Evolutionary conservation across 2,113 vertebrate genomes (phyloP).

Genomic region (Mobula hypostoma): DNA sequence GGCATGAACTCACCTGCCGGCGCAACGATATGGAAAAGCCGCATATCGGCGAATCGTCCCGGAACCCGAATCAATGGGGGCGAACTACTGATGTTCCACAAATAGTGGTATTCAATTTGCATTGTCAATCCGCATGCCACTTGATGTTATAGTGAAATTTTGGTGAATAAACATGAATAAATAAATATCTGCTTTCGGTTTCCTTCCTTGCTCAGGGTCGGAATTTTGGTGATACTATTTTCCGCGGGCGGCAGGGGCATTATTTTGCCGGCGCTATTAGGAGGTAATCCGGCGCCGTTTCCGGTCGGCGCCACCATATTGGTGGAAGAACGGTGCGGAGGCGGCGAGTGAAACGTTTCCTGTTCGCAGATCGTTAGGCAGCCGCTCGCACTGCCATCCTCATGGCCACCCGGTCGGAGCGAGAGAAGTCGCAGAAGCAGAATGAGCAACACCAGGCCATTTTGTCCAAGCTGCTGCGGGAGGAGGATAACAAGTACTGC

Average conservation of each 20-base stretch:
- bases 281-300: background rate
- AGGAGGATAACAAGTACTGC: constrained; percentile 90
- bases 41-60: background rate
- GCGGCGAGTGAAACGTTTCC: background rate
- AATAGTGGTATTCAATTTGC: too few relatives aligned
- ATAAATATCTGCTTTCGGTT: background rate
- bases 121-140: background rate
- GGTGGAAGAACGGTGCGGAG: background rate
- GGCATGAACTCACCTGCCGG: background rate
- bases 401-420: constrained; percentile 87
- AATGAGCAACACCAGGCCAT: constrained; percentile 93
- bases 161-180: background rate
- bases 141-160: background rate
- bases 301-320: constrained; percentile 13
- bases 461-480: constrained; percentile 78
- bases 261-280: background rate
- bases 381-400: constrained; percentile 23
- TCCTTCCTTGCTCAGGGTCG: background rate
- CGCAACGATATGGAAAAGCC: background rate
- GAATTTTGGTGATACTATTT: background rate
- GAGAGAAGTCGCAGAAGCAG: constrained; percentile 90
- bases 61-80: background rate
- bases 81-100: background rate
- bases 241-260: background rate
- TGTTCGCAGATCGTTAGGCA: background rate